These are phyloP conservation scores for Iselma pallidipennis DNA, from an alignment of 2,888 invertebrate genomes.

Conservation along the genomic window DNA sequence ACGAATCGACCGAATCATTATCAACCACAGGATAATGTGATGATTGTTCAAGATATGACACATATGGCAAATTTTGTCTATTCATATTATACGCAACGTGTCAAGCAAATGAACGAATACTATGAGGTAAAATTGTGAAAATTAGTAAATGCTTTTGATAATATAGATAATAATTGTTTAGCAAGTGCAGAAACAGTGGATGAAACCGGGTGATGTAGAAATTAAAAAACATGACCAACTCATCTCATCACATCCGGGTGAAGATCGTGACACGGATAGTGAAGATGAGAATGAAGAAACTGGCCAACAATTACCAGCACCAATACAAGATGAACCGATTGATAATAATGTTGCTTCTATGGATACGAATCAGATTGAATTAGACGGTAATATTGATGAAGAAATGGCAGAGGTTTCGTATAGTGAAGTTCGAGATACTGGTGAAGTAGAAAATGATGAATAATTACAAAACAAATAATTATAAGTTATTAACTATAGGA, in stretches of 20 bases:
- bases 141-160: conserved; percentile 5
- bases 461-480: too few species aligned
- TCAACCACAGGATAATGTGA: conserved; percentile 55
- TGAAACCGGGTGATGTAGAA: conserved; percentile 65
- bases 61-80: conserved; percentile 96
- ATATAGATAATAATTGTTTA: conserved; percentile 38
- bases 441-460: conserved; percentile 43
- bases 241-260: conserved; percentile 70
- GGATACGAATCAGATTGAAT: conserved; percentile 16
- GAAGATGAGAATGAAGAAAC: conserved; percentile 58
- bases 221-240: conserved; percentile 61
- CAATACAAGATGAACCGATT: conserved; percentile 53
- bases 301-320: conserved; percentile 45
- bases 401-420: conserved; percentile 6
- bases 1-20: conserved; percentile 62
- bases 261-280: conserved; percentile 65
- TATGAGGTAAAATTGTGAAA: conserved; percentile 49
- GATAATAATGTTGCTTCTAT: conserved; percentile 30
- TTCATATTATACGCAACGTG: conserved; percentile 82
- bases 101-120: conserved; percentile 65
- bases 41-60: conserved; percentile 83
- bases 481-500: too few species aligned
- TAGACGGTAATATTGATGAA: conserved; percentile 16
- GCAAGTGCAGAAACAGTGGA: conserved; percentile 60
- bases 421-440: conserved; percentile 35